phyloP scores from a whole-genome alignment of 1,140 invertebrate species.

The Leptoteleia sp. region DNA sequence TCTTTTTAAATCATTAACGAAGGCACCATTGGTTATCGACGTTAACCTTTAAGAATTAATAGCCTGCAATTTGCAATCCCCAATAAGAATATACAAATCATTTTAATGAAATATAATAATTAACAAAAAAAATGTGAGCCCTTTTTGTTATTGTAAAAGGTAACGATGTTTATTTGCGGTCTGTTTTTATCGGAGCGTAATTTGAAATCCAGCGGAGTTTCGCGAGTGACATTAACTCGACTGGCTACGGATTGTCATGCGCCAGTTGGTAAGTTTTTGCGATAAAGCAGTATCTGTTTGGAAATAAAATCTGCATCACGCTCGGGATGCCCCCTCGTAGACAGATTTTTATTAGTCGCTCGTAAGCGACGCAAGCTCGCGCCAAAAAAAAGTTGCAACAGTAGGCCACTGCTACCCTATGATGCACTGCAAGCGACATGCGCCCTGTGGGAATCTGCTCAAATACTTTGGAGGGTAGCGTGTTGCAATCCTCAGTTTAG shows the following conservation, averaged over 20 bases:
- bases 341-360: slow-evolving; percentile 34
- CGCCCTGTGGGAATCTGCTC: slow-evolving; percentile 66
- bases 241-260: slow-evolving; percentile 4
- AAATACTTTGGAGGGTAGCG: slow-evolving; percentile 68
- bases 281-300: slow-evolving; percentile 6
- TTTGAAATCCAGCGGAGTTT: not conserved
- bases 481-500: slow-evolving; percentile 75
- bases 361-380: slow-evolving; percentile 1
- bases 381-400: slow-evolving; percentile 58
- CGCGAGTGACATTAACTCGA: slow-evolving; percentile 4
- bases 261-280: slow-evolving; percentile 3
- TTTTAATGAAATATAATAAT: too few species aligned
- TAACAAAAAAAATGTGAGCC: too few species aligned
- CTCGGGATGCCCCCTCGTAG: not conserved
- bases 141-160: not conserved
- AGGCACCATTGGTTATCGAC: too few species aligned
- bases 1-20: too few species aligned
- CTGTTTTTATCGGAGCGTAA: not conserved
- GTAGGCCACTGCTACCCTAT: slow-evolving; percentile 48
- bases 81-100: too few species aligned
- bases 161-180: not conserved
- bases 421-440: slow-evolving; percentile 68
- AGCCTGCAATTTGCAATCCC: too few species aligned
- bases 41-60: too few species aligned
- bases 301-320: too few species aligned